Evolutionary conservation across 2,888 invertebrate genomes (phyloP), one percentile per base, ranked within the genome.

Genomic region (Lamproptera curius): DNA sequence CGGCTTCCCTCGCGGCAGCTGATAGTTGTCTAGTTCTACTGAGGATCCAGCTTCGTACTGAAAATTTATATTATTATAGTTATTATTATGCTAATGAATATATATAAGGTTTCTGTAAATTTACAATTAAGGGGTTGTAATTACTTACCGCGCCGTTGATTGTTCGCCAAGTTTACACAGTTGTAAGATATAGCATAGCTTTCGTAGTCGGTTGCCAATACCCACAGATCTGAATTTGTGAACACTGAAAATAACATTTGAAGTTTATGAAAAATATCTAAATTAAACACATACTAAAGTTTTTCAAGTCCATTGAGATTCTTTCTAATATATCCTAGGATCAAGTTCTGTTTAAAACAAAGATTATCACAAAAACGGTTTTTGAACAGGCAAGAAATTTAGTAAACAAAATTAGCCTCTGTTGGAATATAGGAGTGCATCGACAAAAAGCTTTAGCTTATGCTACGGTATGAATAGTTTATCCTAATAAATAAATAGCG

Each of bases 201-300:
- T 0, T 70, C 70, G 62, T 93, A 93, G 64, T 93, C 92, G 0
- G 92, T 92, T 2, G 86, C 91, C 8, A 93, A 58, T 15, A 93
- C 70, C 89, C 89, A 90, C 4, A 84, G 52, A 1, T 74, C 64
- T 13, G 65, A 62, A 28, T 58, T 48, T 0, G 47, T 56, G 13
- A 52, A 48, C 4, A 46, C 75, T 75, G 66, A 1, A 63, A 67
- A 49, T 53, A 52, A 55, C 9, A 35, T 10, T 35, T 23, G 4
- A 20, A 20, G 20, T 20, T n/a, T n/a, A n/a, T n/a, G n/a, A n/a
- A n/a, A n/a, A n/a, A n/a, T n/a, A n/a, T n/a, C n/a, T n/a, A n/a
- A n/a, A n/a, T n/a, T n/a, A n/a, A n/a, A n/a, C n/a, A n/a, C n/a
- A n/a, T n/a, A n/a, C n/a, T n/a, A n/a, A n/a, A n/a, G n/a, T n/a